Conservation (phyloP, 2,113 vertebrate species). For the Rattus rattus region DNA sequence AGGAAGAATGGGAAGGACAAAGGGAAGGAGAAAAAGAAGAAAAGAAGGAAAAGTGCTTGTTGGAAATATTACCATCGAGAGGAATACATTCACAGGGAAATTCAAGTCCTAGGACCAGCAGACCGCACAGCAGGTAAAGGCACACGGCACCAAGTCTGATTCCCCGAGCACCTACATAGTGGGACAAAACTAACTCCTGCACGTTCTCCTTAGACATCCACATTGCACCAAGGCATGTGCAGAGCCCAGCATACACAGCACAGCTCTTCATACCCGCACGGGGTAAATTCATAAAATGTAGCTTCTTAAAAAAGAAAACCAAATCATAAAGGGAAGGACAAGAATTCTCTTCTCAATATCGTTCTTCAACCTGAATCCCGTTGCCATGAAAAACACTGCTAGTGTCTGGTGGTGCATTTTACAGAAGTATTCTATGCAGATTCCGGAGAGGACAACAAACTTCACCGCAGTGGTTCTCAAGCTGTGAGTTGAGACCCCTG, state of each 20-base stretch:
- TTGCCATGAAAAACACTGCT: not conserved
- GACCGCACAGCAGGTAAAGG: not conserved
- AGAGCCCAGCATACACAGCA: not conserved
- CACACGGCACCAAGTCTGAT: not conserved
- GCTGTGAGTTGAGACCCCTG: not conserved
- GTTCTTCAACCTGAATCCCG: not conserved
- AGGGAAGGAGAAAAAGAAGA: not conserved
- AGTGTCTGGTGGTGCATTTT: not conserved
- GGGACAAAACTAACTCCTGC: not conserved
- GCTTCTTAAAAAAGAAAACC: not conserved
- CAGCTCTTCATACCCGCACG: not conserved
- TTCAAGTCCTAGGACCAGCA: not conserved
- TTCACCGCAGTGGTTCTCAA: not conserved
- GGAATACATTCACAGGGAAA: not conserved
- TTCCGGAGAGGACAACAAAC: not conserved
- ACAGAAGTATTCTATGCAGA: not conserved
- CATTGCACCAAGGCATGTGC: not conserved
- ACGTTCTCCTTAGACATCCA: not conserved
- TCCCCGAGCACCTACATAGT: not conserved
- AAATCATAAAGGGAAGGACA: constrained; percentile 5
- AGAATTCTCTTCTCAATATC: not conserved
- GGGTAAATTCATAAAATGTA: not conserved
- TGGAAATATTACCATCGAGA: constrained; percentile 19
- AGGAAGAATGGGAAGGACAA: not conserved
- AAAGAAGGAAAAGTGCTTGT: not conserved